phyloP scores from a whole-genome alignment of 2,113 vertebrate genomes.

The Amphilophus citrinellus region DNA sequence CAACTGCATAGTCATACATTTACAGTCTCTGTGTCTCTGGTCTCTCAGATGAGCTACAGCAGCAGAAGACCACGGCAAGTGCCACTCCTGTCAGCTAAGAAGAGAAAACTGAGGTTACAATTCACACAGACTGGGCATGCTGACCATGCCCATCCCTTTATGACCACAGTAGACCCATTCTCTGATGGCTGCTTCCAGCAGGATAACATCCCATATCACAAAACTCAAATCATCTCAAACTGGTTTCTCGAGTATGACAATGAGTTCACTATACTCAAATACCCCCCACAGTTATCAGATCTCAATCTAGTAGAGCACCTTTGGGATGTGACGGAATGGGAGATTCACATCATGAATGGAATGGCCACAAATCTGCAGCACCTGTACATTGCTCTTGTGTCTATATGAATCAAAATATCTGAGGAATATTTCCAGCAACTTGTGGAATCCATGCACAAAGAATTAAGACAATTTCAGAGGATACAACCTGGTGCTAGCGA shows the following conservation, averaged over 20 bases:
- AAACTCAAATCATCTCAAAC: not conserved
- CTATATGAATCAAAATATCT: not conserved
- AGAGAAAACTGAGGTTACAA: not conserved
- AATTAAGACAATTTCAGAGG: not conserved
- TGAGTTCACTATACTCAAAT: not conserved
- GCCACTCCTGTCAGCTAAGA: not conserved
- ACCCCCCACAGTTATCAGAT: not conserved
- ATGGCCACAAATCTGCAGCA: not conserved
- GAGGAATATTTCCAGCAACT: not conserved
- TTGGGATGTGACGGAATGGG: not conserved
- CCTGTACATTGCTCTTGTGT: not conserved
- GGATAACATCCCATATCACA: not conserved
- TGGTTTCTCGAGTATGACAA: not conserved
- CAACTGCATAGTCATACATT: not conserved
- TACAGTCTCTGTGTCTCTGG: not conserved
- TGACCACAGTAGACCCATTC: not conserved
- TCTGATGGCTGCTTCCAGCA: not conserved
- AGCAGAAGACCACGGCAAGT: not conserved
- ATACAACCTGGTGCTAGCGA: not conserved
- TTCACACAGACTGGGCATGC: not conserved
- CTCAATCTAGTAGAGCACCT: not conserved
- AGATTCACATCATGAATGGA: not conserved
- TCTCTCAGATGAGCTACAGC: not conserved
- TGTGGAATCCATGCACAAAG: not conserved
- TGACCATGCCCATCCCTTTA: not conserved